Base-by-base conservation (phyloP, 2,113 vertebrate genomes). In the Artemisiospiza belli region DNA sequence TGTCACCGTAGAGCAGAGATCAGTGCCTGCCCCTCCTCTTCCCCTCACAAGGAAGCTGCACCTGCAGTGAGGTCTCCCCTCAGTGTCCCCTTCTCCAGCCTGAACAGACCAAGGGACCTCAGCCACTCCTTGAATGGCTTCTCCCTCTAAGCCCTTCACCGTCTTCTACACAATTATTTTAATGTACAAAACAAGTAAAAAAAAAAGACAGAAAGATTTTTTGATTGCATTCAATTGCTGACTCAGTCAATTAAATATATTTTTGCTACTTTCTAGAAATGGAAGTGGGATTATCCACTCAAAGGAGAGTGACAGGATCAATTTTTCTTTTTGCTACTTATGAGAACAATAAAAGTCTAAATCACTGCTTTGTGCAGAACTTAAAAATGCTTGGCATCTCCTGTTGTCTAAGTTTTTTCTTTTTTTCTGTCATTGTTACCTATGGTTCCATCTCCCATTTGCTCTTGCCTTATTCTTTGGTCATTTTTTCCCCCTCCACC, bases 291-390 rank as follows among this genome's bases (percentile, higher is more conserved):
- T 64, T 1, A 1, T 43, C 15, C 9, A 57, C 35, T 85, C 12
- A 39, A 62, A 37, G 8, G 12, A 7, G 15, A 77, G 47, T 7
- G 1, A 6, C 1, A 5, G n/a, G 16, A 52, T 31, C 0, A 3
- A 12, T n/a, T 83, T 77, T 69, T 46, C 19, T 79, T 51, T 51
- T 55, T 57, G 6, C 41, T 44, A 4, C 15, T 74, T 37, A 28
- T 0, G 1, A 68, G 35, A 87, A 46, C 25, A 67, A 70, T 15
- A 33, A 16, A 67, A 70, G 8, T 31, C 13, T 18, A 67, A 55
- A 20, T 47, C 24, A 41, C 5, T 30, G 2, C 49, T 68, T 64
- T 41, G 11, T 28, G 28, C 4, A 10, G 10, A 78, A 82, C 4
- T 1, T 43, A 43, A 78, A 78, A 74, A 46, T 51, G 2, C 55